A percentile compares a stretch with the other conserved stretches of the same genome.
Conservation (phyloP, 2,888 invertebrate species). For the Perizoma flavofasciatum region DNA sequence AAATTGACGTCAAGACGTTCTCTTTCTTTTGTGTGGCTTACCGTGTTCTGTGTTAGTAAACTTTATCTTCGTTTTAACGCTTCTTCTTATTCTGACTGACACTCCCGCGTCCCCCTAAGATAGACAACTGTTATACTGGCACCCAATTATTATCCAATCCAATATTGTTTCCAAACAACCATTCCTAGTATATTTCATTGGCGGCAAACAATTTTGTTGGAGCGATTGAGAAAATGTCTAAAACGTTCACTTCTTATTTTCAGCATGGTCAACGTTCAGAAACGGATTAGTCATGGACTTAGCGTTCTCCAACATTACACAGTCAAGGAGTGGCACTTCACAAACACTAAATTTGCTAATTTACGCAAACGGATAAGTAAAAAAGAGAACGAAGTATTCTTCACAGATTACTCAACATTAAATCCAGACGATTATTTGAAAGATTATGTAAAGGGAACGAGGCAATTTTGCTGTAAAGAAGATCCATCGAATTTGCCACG, state of each 20-base stretch:
- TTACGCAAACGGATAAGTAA: conserved; percentile 79
- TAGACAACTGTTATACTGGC: no score
- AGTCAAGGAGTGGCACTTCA: conserved; percentile 91
- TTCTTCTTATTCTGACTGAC: no score
- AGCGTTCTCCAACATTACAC: conserved; percentile 91
- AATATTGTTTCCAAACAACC: no score
- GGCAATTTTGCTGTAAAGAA: conserved; percentile 93
- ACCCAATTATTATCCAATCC: no score
- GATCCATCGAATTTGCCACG: conserved; percentile 89
- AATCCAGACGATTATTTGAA: conserved; percentile 61
- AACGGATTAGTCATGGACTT: conserved; percentile 85
- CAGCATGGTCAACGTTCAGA: conserved; percentile 87
- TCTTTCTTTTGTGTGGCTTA: no score
- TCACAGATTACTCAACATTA: conserved; percentile 67
- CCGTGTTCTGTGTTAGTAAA: no score
- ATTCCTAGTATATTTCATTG: no score
- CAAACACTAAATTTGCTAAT: conserved; percentile 83
- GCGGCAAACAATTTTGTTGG: no score
- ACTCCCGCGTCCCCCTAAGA: no score
- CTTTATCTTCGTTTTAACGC: no score
- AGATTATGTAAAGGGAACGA: conserved; percentile 89
- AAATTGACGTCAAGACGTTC: no score
- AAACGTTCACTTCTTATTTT: conserved; percentile 19
- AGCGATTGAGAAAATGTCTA: no score
- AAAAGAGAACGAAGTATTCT: conserved; percentile 86